Evolutionary conservation across 2,113 vertebrate species (phyloP).

Genomic region (Brachyistius frenatus): DNA sequence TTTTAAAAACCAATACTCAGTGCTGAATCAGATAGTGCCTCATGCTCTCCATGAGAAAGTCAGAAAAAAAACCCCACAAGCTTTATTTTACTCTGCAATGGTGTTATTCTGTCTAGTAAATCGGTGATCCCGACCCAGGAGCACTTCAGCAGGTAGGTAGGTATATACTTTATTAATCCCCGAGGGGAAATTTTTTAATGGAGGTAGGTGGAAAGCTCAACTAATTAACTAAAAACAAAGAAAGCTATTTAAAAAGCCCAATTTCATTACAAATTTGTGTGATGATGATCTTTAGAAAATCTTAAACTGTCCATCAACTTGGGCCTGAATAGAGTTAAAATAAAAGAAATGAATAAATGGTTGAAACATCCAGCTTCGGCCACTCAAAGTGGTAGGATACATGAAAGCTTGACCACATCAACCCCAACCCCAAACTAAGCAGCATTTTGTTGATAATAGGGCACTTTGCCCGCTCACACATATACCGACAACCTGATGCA

Average conservation of each 20-base stretch:
- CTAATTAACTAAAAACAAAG: not conserved
- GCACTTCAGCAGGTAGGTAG: not conserved
- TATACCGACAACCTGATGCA: no score
- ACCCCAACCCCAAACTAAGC: no score
- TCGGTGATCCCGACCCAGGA: conserved; percentile 2
- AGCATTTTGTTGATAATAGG: no score
- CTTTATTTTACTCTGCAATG: not conserved
- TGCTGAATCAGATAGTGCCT: conserved; percentile 14
- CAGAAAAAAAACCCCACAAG: conserved; percentile 1
- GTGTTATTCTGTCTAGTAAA: not conserved
- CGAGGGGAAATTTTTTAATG: no score
- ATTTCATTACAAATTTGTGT: not conserved
- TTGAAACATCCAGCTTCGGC: no score
- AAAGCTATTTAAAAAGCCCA: not conserved
- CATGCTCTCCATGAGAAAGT: conserved; percentile 8
- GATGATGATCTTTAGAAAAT: not conserved
- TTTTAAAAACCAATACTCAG: conserved; percentile 19
- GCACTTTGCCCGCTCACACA: no score
- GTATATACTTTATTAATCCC: no score
- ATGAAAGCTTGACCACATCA: no score
- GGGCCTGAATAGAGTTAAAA: not conserved
- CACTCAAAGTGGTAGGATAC: no score
- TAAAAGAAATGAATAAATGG: no score
- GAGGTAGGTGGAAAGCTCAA: not conserved
- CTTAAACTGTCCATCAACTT: not conserved